Percentiles rank a stretch among this genome's conserved stretches.
phyloP scores from a whole-genome alignment of 2,797 vertebrate genomes.

The Ammospiza maritima region DNA sequence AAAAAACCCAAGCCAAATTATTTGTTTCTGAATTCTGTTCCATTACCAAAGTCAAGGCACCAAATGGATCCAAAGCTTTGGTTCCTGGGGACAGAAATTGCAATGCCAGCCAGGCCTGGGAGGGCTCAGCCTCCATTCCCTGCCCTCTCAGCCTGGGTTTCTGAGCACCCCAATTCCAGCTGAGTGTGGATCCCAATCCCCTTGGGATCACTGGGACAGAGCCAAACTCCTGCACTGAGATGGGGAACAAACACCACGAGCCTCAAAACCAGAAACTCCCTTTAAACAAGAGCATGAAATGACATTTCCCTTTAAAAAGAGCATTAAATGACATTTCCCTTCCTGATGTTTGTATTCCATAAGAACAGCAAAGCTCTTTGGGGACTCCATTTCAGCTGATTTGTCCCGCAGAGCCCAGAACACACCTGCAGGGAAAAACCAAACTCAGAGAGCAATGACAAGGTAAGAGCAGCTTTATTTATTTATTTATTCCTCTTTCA shows the following conservation, averaged over 20 bases:
- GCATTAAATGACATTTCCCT: neutral
- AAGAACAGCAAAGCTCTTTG: neutral
- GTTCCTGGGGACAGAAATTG: neutral
- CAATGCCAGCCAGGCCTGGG: neutral
- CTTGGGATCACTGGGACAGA: neutral
- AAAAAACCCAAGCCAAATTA: neutral
- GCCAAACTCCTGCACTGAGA: neutral
- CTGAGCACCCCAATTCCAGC: neutral
- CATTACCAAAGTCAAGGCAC: neutral
- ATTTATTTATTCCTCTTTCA: conserved; percentile 40
- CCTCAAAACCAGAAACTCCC: neutral
- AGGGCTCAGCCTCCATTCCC: neutral
- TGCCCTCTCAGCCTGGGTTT: neutral
- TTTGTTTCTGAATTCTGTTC: neutral
- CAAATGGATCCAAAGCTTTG: neutral
- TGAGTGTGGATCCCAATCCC: neutral
- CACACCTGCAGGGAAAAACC: neutral
- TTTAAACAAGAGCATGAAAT: neutral
- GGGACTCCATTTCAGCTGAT: neutral
- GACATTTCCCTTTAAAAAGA: neutral
- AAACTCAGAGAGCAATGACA: neutral
- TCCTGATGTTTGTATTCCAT: neutral
- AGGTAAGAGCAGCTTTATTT: conserved; percentile 15
- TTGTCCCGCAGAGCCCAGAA: neutral
- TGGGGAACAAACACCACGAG: neutral